Evolutionary conservation across 2,113 vertebrate species (phyloP), one percentile per base, ranked within the genome.

Genomic region (Arothron firmamentum): DNA sequence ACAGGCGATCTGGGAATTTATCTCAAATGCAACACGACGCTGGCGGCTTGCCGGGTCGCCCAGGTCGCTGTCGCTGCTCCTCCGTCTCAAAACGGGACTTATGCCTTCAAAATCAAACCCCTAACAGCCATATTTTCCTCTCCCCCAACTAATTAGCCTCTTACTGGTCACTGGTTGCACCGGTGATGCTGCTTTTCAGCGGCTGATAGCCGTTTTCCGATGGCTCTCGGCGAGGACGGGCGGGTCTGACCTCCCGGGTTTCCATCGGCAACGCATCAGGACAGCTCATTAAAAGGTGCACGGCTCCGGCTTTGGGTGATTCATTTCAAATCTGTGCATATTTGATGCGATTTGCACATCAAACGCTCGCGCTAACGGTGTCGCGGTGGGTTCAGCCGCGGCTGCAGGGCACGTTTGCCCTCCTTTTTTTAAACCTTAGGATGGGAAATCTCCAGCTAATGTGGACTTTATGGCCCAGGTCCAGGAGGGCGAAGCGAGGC

Each of bases 271-370:
- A 45, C 38, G 31, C 48, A 31, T 18, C 23, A 19, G 34, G 49
- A 62, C 23, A 11, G 41, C 23, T 62, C 21, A 53, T 53, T 53
- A 62, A 53, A 25, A 42, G n/a, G 34, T 43, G 49, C 19, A 42
- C 49, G n/a, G 49, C 52, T 52, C 28, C 45, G 17, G 20, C 21
- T 62, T 52, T n/a, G 47, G 56, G 50, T 28, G 18, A 53, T 48
- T 53, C 21, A 54, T 67, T 47, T 38, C 51, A 14, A 38, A 46
- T 51, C 48, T 21, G 55, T 10, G 13, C 15, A 13, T 11, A 21
- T 66, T 34, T 54, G 16, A 59, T 15, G 50, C 53, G 2, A 28
- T 23, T 53, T 38, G 5, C 20, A 21, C 16, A 28, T 34, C 25
- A 16, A 15, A 53, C 51, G 13, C 19, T 2, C 3, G 28, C 19